phyloP scores from a whole-genome alignment of 2,888 invertebrate genomes.

The Eubasilissa splendida region DNA sequence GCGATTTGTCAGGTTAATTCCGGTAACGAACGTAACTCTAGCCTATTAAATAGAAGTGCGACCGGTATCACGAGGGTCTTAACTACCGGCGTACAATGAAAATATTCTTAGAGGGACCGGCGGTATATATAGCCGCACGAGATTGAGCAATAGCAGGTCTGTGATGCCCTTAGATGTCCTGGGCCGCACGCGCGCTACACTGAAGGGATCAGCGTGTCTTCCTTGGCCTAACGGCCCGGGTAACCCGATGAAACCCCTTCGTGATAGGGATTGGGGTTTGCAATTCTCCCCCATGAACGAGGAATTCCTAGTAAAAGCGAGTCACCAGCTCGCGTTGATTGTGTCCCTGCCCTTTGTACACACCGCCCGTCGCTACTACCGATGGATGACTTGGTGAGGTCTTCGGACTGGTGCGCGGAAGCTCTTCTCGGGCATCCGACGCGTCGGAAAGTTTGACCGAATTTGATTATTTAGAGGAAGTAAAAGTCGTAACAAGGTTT shows the following conservation, averaged over 20 bases:
- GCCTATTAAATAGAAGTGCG: conserved; percentile 72
- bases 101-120: conserved; percentile 76
- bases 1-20: conserved; percentile 84
- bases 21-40: conserved; percentile 81
- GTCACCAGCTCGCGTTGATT: conserved; percentile 80
- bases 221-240: conserved; percentile 76
- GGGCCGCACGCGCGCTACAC: conserved; percentile 78
- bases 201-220: conserved; percentile 76
- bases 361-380: conserved; percentile 82
- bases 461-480: conserved; percentile 75
- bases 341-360: conserved; percentile 81
- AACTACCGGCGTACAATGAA: conserved; percentile 64
- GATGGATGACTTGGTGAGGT: conserved; percentile 78
- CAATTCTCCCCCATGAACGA: conserved; percentile 75
- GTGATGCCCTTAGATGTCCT: conserved; percentile 78
- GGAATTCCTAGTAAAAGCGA: conserved; percentile 80
- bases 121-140: conserved; percentile 74
- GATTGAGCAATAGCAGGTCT: conserved; percentile 78
- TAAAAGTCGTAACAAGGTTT: conserved; percentile 80
- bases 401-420: conserved; percentile 70
- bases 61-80: conserved; percentile 61
- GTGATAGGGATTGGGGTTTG: conserved; percentile 79
- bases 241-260: conserved; percentile 79
- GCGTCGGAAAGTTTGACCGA: conserved; percentile 74
- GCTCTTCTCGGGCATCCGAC: conserved; percentile 66